Percentiles rank a stretch among this genome's conserved stretches.
These are phyloP conservation scores for Clepsis dumicolana DNA, from an alignment of 2,888 invertebrate species.

Conservation along the genomic window DNA sequence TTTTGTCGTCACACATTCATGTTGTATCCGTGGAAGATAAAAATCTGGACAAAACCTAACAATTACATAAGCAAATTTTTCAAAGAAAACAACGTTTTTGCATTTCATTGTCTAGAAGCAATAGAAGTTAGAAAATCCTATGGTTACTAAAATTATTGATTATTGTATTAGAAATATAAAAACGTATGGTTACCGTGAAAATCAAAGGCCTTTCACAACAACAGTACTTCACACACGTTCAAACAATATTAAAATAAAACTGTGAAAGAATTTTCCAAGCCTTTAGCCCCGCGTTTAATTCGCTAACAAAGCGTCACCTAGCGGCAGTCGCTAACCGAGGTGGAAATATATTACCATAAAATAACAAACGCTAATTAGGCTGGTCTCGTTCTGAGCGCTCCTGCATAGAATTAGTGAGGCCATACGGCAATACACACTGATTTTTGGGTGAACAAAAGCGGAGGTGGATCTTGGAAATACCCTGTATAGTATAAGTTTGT, in stretches of 20 bases:
- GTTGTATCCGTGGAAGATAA: too few species aligned
- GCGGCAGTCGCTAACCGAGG: constrained; percentile 58
- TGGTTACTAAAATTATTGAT: neutral
- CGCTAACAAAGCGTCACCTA: constrained; percentile 23
- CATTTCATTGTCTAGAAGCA: too few species aligned
- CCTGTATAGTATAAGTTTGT: neutral
- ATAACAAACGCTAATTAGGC: constrained; percentile 83
- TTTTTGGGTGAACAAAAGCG: neutral
- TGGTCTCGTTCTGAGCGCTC: constrained; percentile 54
- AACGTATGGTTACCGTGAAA: neutral
- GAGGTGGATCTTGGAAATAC: neutral
- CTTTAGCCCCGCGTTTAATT: constrained; percentile 10
- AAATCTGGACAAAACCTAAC: too few species aligned
- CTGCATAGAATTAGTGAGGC: constrained; percentile 67
- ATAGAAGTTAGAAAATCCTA: too few species aligned
- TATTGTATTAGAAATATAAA: neutral
- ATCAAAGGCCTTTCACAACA: neutral
- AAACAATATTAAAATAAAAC: neutral
- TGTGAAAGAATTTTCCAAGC: constrained; percentile 3
- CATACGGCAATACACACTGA: constrained; percentile 18
- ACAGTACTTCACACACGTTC: neutral
- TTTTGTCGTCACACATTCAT: too few species aligned
- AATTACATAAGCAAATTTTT: too few species aligned
- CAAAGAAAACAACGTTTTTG: too few species aligned
- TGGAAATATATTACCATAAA: constrained; percentile 82